Base-by-base conservation (phyloP, 2,888 invertebrate species). In the Amblyjoppa proteus region DNA sequence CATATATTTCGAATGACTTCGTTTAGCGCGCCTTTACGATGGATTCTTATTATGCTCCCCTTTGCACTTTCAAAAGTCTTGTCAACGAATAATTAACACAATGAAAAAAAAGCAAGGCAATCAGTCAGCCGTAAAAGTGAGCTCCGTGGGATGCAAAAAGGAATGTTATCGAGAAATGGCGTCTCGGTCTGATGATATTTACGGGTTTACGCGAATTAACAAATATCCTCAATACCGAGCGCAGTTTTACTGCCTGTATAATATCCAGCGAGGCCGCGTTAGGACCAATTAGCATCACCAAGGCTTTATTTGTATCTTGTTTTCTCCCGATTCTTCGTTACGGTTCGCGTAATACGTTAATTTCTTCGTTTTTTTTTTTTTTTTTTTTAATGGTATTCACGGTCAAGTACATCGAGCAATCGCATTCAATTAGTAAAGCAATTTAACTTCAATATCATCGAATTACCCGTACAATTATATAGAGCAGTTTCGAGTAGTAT, bases 171-270 rank as follows among this genome's bases (percentile, higher is more conserved):
- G 38, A 73, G 3, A 56, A 58, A 73, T 53, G 56, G 13, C 25
- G 73, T 56, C 38, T 38, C 73, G 73, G 73, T 73, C 13, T 5
- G 73, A 56, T 13, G 45, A 41, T 71, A 70, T 76, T 70, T 38
- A 61, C 16, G 70, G 71, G 53, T 76, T 77, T 71, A 64, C 51
- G 64, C 71, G 76, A 82, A 71, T 76, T 34, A 9, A 56, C 25
- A 56, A 56, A 56, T 56, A 56, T 11, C 56, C 56, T 56, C 25
- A 20, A 9, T 25, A 56, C 20, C 56, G 56, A 25, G 20, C 20
- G 56, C 56, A 56, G 9, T 56, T 79, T 79, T 73, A 73, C 71
- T 51, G 74, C 56, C 69, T 51, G 64, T 83, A 75, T 70, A 83
- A 51, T 61, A n/a, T 66, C 68, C 11, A 45, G 70, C 51, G 74